Evolutionary conservation across 64 coral and sea anemone genomes (phyloP).

Genomic region (Montipora cactus): DNA sequence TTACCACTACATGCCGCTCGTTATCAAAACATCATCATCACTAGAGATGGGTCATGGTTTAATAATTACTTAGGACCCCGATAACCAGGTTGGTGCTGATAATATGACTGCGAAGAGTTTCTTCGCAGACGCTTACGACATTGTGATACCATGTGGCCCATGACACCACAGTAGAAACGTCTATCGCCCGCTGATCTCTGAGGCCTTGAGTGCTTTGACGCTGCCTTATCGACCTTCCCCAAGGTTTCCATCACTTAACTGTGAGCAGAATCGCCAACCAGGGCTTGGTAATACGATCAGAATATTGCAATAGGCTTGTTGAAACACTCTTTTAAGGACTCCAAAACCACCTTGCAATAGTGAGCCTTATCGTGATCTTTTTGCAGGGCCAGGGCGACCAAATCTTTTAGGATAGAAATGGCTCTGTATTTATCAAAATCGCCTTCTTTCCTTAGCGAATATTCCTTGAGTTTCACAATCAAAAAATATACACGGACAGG

Average conservation of each 20-base stretch:
- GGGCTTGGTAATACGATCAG: slow-evolving; percentile 10
- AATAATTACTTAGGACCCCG: no score
- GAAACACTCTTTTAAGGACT: neutral
- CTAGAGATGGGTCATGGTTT: no score
- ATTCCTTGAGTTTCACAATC: neutral
- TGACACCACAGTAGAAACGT: slow-evolving; percentile 14
- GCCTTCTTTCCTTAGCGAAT: neutral
- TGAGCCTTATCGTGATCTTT: slow-evolving; percentile 30
- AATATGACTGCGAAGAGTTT: neutral
- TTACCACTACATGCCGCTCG: no score
- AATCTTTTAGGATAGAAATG: no score
- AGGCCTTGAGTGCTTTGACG: neutral
- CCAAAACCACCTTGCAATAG: slow-evolving; percentile 16
- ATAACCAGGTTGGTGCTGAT: no score
- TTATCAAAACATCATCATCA: no score
- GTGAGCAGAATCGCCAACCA: slow-evolving; percentile 8
- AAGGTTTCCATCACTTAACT: slow-evolving; percentile 11
- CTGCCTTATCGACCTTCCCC: slow-evolving; percentile 18
- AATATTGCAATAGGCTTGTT: neutral
- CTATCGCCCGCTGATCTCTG: neutral
- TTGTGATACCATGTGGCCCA: slow-evolving; percentile 1
- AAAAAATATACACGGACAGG: neutral
- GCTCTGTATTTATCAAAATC: slow-evolving; percentile 55
- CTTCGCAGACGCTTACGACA: neutral
- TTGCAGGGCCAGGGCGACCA: neutral